Evolutionary conservation across 2,888 invertebrate species (phyloP).

Genomic region (Spodoptera exigua): DNA sequence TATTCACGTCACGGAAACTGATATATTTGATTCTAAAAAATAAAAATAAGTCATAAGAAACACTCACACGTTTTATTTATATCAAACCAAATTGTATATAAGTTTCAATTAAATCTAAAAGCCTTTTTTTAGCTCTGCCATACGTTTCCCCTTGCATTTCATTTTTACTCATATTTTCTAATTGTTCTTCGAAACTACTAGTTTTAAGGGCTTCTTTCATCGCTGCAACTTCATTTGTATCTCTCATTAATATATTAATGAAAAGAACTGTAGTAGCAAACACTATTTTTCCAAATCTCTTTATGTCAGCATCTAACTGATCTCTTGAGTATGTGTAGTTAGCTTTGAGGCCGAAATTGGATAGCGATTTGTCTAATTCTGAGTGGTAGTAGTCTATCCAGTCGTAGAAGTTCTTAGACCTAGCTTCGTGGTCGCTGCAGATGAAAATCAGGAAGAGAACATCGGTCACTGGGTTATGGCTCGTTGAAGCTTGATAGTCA

Average conservation of each 20-base stretch:
- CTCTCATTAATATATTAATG: conserved; percentile 46
- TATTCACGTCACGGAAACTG: too few relatives aligned
- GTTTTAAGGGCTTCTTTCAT: conserved; percentile 40
- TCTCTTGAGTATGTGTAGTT: conserved; percentile 57
- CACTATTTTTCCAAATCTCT: conserved; percentile 51
- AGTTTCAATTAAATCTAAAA: conserved; percentile 58
- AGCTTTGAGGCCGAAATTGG: conserved; percentile 54
- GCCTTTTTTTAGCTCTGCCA: conserved; percentile 36
- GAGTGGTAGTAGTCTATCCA: conserved; percentile 65
- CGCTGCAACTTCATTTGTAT: conserved; percentile 52
- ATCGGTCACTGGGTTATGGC: conserved; percentile 61
- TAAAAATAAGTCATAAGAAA: too few relatives aligned
- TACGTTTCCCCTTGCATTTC: conserved; percentile 36
- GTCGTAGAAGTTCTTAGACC: conserved; percentile 58
- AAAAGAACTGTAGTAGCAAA: conserved; percentile 49
- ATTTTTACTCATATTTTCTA: conserved; percentile 12
- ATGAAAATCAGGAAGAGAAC: conserved; percentile 62
- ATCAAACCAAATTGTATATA: conserved; percentile 49
- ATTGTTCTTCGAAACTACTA: conserved; percentile 1
- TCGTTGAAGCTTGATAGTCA: conserved; percentile 66
- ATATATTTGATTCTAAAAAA: too few relatives aligned
- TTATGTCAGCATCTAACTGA: conserved; percentile 59
- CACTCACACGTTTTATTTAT: conserved; percentile 6
- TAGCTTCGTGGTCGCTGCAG: conserved; percentile 63
- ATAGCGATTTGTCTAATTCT: conserved; percentile 57